Percentiles rank a stretch among this genome's conserved stretches.
Evolutionary conservation across 2,888 invertebrate species (phyloP).

Genomic region (Nipponacmea schrenckii): DNA sequence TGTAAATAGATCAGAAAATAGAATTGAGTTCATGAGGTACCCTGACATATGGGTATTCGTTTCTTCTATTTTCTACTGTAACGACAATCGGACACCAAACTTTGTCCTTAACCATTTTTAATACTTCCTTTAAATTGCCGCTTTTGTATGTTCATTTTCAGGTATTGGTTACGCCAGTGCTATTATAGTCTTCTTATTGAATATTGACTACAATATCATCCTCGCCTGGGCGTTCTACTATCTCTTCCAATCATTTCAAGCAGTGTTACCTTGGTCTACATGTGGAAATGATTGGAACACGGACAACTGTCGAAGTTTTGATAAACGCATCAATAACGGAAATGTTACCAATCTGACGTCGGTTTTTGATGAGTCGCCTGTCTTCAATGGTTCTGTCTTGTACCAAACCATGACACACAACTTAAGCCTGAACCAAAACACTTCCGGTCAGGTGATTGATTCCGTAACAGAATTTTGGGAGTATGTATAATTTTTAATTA

Average conservation of each 20-base stretch:
- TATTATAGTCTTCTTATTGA: slow-evolving; percentile 71
- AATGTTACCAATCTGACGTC: too few species aligned
- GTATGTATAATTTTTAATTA: slow-evolving; percentile 3
- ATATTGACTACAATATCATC: slow-evolving; percentile 73
- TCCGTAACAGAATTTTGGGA: slow-evolving; percentile 5
- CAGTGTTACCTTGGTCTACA: slow-evolving; percentile 70
- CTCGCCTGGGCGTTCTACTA: slow-evolving; percentile 70
- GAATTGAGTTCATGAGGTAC: too few species aligned
- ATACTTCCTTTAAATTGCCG: too few species aligned
- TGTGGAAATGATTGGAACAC: slow-evolving; percentile 72
- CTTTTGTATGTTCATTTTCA: slow-evolving; percentile 54
- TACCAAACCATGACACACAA: neutral
- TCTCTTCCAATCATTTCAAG: slow-evolving; percentile 68
- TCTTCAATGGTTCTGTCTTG: too few species aligned
- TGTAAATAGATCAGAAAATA: too few species aligned
- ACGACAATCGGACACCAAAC: too few species aligned
- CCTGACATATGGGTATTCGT: too few species aligned
- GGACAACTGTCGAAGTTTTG: slow-evolving; percentile 39
- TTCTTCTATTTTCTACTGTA: too few species aligned
- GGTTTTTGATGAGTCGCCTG: too few species aligned
- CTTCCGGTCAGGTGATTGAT: neutral
- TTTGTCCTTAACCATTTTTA: too few species aligned
- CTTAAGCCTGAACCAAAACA: neutral
- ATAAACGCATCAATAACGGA: too few species aligned
- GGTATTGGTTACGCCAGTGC: slow-evolving; percentile 71